Evolutionary conservation across 2,113 vertebrate species (phyloP), one percentile per base, ranked within the genome.

Genomic region (Willisornis vidua): DNA sequence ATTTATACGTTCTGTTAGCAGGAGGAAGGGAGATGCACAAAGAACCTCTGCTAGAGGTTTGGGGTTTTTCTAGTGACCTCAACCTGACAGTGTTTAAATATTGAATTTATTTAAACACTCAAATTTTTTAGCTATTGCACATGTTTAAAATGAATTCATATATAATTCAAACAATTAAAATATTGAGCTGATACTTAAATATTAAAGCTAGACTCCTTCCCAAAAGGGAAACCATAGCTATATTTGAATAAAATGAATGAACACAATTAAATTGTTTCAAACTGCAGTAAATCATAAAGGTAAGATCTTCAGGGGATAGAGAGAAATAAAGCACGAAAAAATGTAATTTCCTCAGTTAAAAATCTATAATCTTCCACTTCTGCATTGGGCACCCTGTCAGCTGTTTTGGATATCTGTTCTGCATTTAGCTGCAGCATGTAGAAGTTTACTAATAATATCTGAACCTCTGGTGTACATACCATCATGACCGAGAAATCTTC

Each of bases 131-230:
- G 86, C 61, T 83, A 90, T 70, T 85, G 31, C 19, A 35, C 23
- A 74, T 3, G 6, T 66, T 94, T 94, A 78, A 94, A 94, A 78
- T 78, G 62, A 88, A 61, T 92, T 83, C 35, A 79, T 96, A 19
- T 86, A 81, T 94, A 97, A 96, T 94, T 94, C 81, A 93, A 76
- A 41, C 71, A 96, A 95, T 95, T 95, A 96, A 96, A 96, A 96
- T 95, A 94, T 83, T 94, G 88, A 95, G 62, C 61, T 63, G 70
- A 85, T 94, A 84, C 15, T 97, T 85, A 77, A 97, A 91, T 82
- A 77, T 93, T 94, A 20, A 82, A 93, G 61, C 48, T 49, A 39
- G 45, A 46, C 39, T 88, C 28, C 65, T 78, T 95, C 76, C 80
- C 61, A 61, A 82, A 92, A 89, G 88, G 28, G 46, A 92, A 87